These are phyloP conservation scores for Pseudonaja textilis DNA, from an alignment of 2,113 vertebrate species.

Conservation along the genomic window DNA sequence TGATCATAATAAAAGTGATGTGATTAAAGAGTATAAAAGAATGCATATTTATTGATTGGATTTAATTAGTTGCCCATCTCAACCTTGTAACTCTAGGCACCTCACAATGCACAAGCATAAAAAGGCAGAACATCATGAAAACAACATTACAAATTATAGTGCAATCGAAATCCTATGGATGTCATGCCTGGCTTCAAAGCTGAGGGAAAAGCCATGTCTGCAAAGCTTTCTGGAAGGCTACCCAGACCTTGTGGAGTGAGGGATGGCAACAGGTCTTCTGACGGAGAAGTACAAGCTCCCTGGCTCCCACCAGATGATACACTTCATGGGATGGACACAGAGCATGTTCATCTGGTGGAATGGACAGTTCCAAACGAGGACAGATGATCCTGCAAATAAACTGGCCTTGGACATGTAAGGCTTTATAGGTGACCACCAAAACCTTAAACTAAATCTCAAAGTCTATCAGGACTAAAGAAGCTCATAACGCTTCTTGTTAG, in stretches of 20 bases:
- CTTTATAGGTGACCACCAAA: not conserved
- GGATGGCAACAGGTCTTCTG: not conserved
- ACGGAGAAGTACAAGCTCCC: not conserved
- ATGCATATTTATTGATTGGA: not conserved
- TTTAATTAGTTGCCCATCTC: not conserved
- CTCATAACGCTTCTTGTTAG: not conserved
- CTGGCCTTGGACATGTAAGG: not conserved
- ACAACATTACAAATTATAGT: not conserved
- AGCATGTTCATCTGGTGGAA: not conserved
- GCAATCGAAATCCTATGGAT: not conserved
- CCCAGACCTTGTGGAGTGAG: not conserved
- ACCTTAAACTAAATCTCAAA: not conserved
- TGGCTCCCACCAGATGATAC: not conserved
- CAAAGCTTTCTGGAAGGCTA: not conserved
- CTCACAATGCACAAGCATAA: not conserved
- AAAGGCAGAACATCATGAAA: not conserved
- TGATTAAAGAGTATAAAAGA: not conserved
- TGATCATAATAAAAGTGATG: not conserved
- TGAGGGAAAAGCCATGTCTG: not conserved
- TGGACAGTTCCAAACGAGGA: not conserved
- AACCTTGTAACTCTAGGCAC: not conserved
- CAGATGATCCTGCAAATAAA: not conserved
- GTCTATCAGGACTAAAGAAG: not conserved
- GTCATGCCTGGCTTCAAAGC: not conserved
- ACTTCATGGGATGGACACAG: not conserved